Evolutionary conservation across 2,797 vertebrate genomes (phyloP), one percentile per base, ranked within the genome.

Genomic region (Mallotus villosus): DNA sequence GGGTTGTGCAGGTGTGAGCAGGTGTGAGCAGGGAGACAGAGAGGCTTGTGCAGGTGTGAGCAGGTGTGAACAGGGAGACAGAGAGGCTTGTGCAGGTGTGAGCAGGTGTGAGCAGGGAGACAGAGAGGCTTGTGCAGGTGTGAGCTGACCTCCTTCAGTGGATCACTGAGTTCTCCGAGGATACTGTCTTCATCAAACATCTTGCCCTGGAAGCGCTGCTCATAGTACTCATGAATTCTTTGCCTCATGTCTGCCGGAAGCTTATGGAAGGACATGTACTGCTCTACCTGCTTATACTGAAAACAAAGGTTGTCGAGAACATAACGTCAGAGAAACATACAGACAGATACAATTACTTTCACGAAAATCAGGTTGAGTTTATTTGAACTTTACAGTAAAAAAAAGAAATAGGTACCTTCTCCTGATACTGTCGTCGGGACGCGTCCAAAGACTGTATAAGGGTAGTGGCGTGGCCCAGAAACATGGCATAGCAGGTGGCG

Each of bases 211-310:
- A 98, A 99, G 58, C 96, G 94, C 29, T 97, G 95, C 82, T 97
- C 96, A 0, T 97, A 97, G 84, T 97, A 98, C 82, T 98, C 96
- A 0, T 97, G 96, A 81, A 99, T 96, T 86, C 94, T 95, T 88
- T 98, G 97, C 4, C 97, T 94, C 71, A 98, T 94, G 66, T 99
- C 97, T 0, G 95, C 93, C 0, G 97, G 96, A 74, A 99, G 91
- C 86, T 98, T 99, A 83, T 99, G 97, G 88, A 98, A 99, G 14
- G 97, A 98, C 97, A 99, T 99, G 89, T 99, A 99, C 89, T 99
- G 97, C 80, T 98, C 97, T 90, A 99, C 97, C 80, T 99, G 97
- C 86, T 99, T 98, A 76, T 98, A 98, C 97, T 99, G 90, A 11
- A 77, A 78, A 80, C 66, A 81, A 62, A 77, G 67, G 65, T 4